A percentile compares a stretch with the other conserved stretches of the same genome.
phyloP scores from a whole-genome alignment of 2,888 invertebrate genomes.

The Antitype chi region DNA sequence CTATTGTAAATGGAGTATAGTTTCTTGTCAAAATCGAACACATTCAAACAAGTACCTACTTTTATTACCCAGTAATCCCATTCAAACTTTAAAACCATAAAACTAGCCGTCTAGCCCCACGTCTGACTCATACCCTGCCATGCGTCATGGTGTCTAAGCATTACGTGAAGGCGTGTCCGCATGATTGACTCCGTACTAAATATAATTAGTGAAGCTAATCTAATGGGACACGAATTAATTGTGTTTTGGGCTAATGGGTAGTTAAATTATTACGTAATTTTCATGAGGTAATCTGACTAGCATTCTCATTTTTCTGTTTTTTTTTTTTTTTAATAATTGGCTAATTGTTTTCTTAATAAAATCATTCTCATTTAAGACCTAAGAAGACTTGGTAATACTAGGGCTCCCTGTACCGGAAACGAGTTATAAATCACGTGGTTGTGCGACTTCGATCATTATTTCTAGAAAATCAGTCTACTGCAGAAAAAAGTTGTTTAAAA shows the following conservation, averaged over 20 bases:
- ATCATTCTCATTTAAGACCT: neutral
- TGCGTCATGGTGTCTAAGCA: constrained; percentile 31
- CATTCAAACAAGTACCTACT: too few species aligned
- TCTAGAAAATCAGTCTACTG: too few species aligned
- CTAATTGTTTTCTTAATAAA: neutral
- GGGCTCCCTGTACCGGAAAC: too few species aligned
- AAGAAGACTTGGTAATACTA: too few species aligned
- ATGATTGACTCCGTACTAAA: constrained; percentile 38
- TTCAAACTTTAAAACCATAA: neutral
- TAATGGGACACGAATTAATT: constrained; percentile 34
- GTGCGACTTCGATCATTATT: too few species aligned
- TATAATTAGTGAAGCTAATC: constrained; percentile 49
- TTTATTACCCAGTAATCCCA: neutral
- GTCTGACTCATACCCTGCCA: constrained; percentile 26
- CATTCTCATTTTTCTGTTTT: neutral
- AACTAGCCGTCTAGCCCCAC: neutral
- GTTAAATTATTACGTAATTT: constrained; percentile 4
- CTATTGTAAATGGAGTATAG: too few species aligned
- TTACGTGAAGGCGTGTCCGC: constrained; percentile 26
- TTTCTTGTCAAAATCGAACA: too few species aligned
- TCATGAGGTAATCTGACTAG: neutral
- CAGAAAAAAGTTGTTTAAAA: too few species aligned
- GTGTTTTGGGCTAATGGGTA: constrained; percentile 20
- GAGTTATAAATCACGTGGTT: too few species aligned
- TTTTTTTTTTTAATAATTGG: neutral